Evolutionary conservation across 2,888 invertebrate species (phyloP).

Genomic region (Tyria jacobaeae): DNA sequence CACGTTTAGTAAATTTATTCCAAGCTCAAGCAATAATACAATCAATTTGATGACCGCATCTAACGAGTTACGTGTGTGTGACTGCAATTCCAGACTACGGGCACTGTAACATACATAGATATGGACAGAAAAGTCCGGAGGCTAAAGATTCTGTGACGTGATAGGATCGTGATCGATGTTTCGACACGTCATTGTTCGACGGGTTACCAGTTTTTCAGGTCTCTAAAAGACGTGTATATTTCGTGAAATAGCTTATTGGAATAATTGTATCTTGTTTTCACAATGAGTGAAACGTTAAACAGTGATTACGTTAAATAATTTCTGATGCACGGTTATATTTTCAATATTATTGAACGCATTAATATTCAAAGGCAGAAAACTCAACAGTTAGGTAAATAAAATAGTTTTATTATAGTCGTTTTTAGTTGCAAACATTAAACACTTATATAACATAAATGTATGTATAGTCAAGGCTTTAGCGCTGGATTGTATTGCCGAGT

Average conservation of each 20-base stretch:
- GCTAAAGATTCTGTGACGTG: slow-evolving; percentile 38
- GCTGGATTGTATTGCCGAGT: background rate
- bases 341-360: background rate
- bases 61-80: slow-evolving; percentile 26
- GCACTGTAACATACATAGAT: slow-evolving; percentile 22
- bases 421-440: slow-evolving; percentile 5
- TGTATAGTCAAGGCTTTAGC: slow-evolving; percentile 6
- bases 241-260: background rate
- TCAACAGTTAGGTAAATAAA: slow-evolving; percentile 3
- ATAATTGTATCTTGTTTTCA: background rate
- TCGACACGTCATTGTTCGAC: slow-evolving; percentile 60
- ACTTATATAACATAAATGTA: slow-evolving; percentile 2
- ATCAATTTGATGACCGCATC: slow-evolving; percentile 24
- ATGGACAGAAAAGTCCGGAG: slow-evolving; percentile 24
- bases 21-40: slow-evolving; percentile 17
- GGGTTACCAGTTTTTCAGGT: slow-evolving; percentile 1
- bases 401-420: background rate
- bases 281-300: background rate
- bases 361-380: slow-evolving; percentile 1
- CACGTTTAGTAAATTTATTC: slow-evolving; percentile 14
- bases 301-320: background rate
- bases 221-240: background rate
- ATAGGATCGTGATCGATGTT: slow-evolving; percentile 69
- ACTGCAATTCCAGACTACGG: slow-evolving; percentile 23
- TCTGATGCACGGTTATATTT: background rate